phyloP scores from a whole-genome alignment of 2,113 vertebrate genomes.

The Neolamprologus falcicula region DNA sequence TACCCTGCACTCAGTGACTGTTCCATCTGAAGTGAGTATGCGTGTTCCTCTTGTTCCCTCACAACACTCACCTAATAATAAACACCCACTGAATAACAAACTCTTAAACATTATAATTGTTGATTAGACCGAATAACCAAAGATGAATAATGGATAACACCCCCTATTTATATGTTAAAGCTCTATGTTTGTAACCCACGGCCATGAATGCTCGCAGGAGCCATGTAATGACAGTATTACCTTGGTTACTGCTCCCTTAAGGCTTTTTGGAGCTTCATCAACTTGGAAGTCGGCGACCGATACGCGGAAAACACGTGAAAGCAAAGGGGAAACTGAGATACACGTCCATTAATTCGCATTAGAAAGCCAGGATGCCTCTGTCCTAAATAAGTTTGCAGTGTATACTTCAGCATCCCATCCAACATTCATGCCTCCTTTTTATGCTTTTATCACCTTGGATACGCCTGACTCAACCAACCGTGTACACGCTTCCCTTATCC shows the following conservation, averaged over 20 bases:
- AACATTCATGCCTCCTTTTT: conserved; percentile 74
- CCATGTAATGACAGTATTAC: neutral
- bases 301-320: neutral
- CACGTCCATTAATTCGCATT: conserved; percentile 58
- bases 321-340: conserved; percentile 3
- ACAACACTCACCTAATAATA: conserved; percentile 11
- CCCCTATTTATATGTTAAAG: conserved; percentile 3
- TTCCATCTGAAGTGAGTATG: conserved; percentile 36
- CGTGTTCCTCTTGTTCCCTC: neutral
- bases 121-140: conserved; percentile 2
- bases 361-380: conserved; percentile 32
- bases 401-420: conserved; percentile 60
- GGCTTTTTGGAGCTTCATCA: conserved; percentile 42
- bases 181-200: conserved; percentile 9
- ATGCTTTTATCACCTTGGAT: conserved; percentile 78
- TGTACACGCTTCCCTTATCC: conserved; percentile 35
- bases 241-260: conserved; percentile 12
- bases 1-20: conserved; percentile 10
- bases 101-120: neutral
- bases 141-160: conserved; percentile 1
- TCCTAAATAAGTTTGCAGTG: conserved; percentile 66
- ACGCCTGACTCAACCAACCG: conserved; percentile 54
- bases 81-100: neutral
- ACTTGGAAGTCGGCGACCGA: conserved; percentile 17
- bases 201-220: neutral